Base-by-base conservation (phyloP, 2,888 invertebrate genomes). In the Limnephilus rhombicus region DNA sequence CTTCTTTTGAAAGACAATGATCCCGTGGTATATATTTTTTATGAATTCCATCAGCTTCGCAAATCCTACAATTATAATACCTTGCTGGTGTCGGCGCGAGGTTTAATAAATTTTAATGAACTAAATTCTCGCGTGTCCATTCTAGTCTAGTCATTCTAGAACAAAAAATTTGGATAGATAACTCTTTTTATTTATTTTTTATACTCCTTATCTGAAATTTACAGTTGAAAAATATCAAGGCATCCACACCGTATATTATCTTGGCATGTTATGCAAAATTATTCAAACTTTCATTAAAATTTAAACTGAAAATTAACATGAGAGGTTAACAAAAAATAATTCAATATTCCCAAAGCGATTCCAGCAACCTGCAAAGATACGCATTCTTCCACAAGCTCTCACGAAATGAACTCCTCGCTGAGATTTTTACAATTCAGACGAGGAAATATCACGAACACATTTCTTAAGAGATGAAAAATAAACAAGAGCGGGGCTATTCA, bases 381-480 rank as follows among this genome's bases (percentile, higher is more conserved):
- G 68, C 53, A 37, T 87, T 87, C 86, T 68, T 68, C 34, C 87
- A 37, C 87, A 87, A 85, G 87, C 68, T 31, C 68, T 31, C 87
- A 68, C 87, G 87, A 87, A 87, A 89, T n/a, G 89, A 89, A 89
- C 81, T 89, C 89, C 89, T 49, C 80, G 80, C 89, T 41, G 89
- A 41, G 89, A 89, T 89, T 89, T 89, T 81, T 81, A 89, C 89
- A 89, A 89, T 89, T 89, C 89, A 89, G 80, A 89, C 80, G 81
- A 81, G 87, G 68, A 85, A 91, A 91, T 87, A 91, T 91, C 91
- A 91, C 86, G 86, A 90, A 82, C 90, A 91, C 91, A 91, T 91
- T 86, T 91, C 80, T 91, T 90, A 85, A 49, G 90, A 92, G 91
- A 92, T 92, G 93, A 93, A 93, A 93, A 93, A 91, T 91, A 93